These are phyloP conservation scores for Melanotaenia pygmaea DNA, from an alignment of 2,797 vertebrate species.

Conservation along the genomic window DNA sequence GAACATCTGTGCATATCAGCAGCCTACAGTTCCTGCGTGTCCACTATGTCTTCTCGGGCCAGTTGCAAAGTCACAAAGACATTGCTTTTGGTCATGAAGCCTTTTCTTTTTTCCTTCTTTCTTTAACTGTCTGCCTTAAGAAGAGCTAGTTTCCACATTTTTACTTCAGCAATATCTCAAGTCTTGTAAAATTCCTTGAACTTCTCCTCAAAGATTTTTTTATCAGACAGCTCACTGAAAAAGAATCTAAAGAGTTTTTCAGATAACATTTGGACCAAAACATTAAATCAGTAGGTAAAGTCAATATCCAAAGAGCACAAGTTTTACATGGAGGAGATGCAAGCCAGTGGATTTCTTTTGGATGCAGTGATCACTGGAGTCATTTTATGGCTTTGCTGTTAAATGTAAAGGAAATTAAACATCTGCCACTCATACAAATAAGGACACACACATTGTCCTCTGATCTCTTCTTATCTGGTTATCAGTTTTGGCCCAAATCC, in stretches of 20 bases:
- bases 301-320: background rate
- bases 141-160: constrained; percentile 5
- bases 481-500: too few relatives aligned
- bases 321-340: background rate
- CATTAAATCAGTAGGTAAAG: background rate
- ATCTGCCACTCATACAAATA: too few relatives aligned
- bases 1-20: constrained; percentile 79
- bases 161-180: background rate
- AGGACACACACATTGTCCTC: too few relatives aligned
- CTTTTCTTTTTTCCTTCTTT: constrained; percentile 15
- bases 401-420: too few relatives aligned
- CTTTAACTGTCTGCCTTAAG: constrained; percentile 12
- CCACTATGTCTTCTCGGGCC: constrained; percentile 59
- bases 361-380: background rate
- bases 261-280: background rate
- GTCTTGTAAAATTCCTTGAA: background rate
- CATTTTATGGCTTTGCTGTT: background rate
- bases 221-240: background rate
- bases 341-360: background rate
- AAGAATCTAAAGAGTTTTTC: background rate
- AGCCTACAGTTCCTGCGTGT: constrained; percentile 52
- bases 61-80: constrained; percentile 40
- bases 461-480: too few relatives aligned
- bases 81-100: constrained; percentile 38
- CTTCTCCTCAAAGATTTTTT: background rate